Base-by-base conservation (phyloP, 1,140 invertebrate genomes). In the Micrasema minimum region DNA sequence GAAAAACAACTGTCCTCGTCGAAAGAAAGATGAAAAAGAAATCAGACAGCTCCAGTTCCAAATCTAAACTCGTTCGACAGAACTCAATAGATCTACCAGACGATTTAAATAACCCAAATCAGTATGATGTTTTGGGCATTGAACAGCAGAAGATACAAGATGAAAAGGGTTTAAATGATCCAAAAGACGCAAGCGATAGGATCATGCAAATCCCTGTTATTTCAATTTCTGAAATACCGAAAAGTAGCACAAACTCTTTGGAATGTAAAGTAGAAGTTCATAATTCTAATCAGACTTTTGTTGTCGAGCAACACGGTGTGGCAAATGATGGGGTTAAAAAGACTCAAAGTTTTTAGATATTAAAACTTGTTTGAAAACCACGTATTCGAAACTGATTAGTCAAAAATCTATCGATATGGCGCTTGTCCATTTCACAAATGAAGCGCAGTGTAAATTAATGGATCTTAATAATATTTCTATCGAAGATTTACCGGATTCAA, bases 391-490 rank as follows among this genome's bases (percentile, higher is more conserved):
- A 43, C 38, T 72, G 16, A 72, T 75, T 14, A 72, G 66, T 70
- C 74, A 75, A 55, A 66, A 66, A 43, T 72, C 70, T 1, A 75
- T 75, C 5, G 69, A 75, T 41, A 67, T 75, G 67, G 74, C 59
- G 2, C 41, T 75, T 4, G 66, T 59, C 18, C 67, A 72, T 50
- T 75, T 75, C 37, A 66, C 59, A 20, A 66, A 69, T 37, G 74
- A 72, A 20, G 66, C 70, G n/a, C 38, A 66, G 7, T 46, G 53
- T n/a, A 70, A 65, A 38, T 69, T 61, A 3, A 62, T 72, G 48
- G 74, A 75, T 67, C 22, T 75, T 11, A 65, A 75, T 26, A 72
- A 72, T 70, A 70, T 75, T 48, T 75, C 74, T 2, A 72, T 75
- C 11, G 74, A 75, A 62, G 74, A 75, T 48, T 51, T 75, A 3